Base-by-base conservation (phyloP, 2,113 vertebrate species). In the Megaceryle maxima region DNA sequence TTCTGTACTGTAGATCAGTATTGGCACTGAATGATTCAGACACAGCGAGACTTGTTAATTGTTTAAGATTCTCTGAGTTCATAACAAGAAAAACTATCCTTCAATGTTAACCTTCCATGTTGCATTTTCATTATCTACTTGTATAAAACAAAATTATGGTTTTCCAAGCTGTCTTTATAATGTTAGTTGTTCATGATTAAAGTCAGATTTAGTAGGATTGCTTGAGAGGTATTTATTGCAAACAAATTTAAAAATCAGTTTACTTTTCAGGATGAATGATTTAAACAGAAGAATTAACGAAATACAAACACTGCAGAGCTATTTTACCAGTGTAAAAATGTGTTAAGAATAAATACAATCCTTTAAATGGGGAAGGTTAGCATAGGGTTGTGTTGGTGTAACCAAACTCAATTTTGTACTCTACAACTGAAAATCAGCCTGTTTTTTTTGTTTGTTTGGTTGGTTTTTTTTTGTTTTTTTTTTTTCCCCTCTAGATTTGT, bases 91-190 rank as follows among this genome's bases (percentile, higher is more conserved):
- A 85, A 46, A 68, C 28, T 33, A 20, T 72, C 41, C 91, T 90
- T 91, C 72, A 63, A 11, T 25, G 28, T 89, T 91, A 55, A n/a
- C 89, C 41, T 87, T 5, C 3, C 59, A n/a, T 73, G 59, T 77
- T 89, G 13, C 33, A 28, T 95, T 95, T 93, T 92, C 48, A 59
- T 92, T 83, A 88, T 60, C 87, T 81, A 18, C 28, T 76, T 95
- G 24, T 76, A 31, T 21, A 55, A 82, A 87, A n/a, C 4, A 59
- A 63, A 91, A 75, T 68, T 50, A 53, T 15, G 73, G 10, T 67
- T 96, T 88, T 89, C 37, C 33, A n/a, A 39, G 19, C 41, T 91
- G 62, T 88, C 39, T 88, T 75, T 91, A 16, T 90, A 39, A 31
- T 67, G 51, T 79, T 59, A 68, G 55, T 41, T 68, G 29, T 37